Conservation (phyloP, 2,888 invertebrate species). For the Drosophila helvetica region DNA sequence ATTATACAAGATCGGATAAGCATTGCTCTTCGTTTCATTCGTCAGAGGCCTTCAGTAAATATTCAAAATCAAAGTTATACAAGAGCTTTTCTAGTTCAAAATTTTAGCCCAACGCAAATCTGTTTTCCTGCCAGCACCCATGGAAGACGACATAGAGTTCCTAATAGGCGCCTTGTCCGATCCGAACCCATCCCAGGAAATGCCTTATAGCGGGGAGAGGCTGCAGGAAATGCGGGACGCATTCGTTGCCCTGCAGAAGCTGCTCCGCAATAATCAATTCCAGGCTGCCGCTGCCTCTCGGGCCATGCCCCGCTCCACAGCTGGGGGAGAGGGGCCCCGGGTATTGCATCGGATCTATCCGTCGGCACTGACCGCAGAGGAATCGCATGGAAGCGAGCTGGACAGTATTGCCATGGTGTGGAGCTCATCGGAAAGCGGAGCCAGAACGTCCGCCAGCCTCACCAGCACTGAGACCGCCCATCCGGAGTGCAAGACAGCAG, state of each 20-base stretch:
- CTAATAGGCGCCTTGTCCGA: background rate
- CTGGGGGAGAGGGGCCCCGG: background rate
- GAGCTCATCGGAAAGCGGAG: background rate
- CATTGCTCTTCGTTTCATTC: background rate
- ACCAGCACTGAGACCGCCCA: background rate
- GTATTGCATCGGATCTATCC: background rate
- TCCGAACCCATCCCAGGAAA: background rate
- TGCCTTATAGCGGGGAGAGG: background rate
- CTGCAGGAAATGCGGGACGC: background rate
- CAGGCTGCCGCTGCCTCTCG: background rate
- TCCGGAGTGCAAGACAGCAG: background rate
- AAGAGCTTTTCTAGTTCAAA: background rate
- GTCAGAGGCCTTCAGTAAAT: background rate
- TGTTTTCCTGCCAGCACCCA: background rate
- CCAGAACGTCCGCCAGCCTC: background rate
- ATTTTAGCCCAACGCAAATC: background rate
- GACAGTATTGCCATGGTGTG: background rate
- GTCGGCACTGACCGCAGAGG: background rate
- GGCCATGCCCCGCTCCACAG: background rate
- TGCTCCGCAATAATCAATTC: background rate
- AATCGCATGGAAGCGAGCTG: background rate
- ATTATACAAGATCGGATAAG: background rate
- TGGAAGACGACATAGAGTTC: background rate
- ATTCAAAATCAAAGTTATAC: background rate
- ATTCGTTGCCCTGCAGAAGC: background rate